Percentiles rank a stretch among this genome's conserved stretches.
phyloP scores from a whole-genome alignment of 1,140 invertebrate species.

The Sesamia nonagrioides region DNA sequence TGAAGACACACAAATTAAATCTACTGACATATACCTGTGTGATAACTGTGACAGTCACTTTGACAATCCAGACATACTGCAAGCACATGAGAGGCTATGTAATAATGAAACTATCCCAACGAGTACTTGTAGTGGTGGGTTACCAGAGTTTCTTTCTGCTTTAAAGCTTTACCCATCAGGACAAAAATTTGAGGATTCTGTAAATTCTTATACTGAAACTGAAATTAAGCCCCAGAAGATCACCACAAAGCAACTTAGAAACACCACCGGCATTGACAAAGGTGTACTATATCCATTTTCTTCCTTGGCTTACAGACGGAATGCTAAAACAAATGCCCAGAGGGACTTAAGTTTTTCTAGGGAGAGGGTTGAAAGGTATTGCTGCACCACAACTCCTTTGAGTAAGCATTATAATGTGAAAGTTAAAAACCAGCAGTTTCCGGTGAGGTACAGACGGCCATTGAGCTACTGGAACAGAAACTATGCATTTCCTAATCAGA shows the following conservation, averaged over 20 bases:
- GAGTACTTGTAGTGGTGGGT: conserved; percentile 65
- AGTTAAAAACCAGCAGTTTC: conserved; percentile 78
- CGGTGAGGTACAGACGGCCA: conserved; percentile 80
- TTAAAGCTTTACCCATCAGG: conserved; percentile 69
- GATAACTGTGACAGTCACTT: conserved; percentile 91
- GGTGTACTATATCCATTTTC: conserved; percentile 85
- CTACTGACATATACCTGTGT: conserved; percentile 91
- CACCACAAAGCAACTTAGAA: conserved; percentile 57
- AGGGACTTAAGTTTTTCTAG: conserved; percentile 75
- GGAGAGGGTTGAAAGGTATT: conserved; percentile 83
- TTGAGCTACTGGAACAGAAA: conserved; percentile 83
- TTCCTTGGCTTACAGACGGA: conserved; percentile 79
- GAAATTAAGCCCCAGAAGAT: conserved; percentile 65
- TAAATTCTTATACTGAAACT: conserved; percentile 49
- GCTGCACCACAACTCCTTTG: conserved; percentile 67
- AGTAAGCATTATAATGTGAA: conserved; percentile 81
- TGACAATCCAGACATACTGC: conserved; percentile 78
- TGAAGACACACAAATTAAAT: conserved; percentile 62
- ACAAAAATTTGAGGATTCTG: conserved; percentile 49
- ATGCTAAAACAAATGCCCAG: conserved; percentile 73
- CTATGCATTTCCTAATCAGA: conserved; percentile 78
- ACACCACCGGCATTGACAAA: conserved; percentile 73
- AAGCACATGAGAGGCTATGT: conserved; percentile 83
- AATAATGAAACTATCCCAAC: conserved; percentile 72
- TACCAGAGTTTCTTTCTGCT: conserved; percentile 78